Conservation (phyloP, 2,113 vertebrate genomes). For the Pelecanus crispus region DNA sequence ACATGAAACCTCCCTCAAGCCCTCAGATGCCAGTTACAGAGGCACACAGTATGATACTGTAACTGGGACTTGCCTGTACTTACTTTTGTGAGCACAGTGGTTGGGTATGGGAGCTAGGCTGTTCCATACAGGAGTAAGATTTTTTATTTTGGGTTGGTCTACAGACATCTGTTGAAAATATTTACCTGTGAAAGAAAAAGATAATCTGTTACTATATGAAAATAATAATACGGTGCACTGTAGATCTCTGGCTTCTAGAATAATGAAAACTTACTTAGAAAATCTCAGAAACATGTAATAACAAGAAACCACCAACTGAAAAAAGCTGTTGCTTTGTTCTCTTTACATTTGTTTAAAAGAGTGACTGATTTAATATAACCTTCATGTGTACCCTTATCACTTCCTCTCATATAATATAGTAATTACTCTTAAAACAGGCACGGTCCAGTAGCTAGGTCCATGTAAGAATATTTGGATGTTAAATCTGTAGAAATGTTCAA, state of each 20-base stretch:
- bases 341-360: neutral
- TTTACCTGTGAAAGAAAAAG: conserved; percentile 63
- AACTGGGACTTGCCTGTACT: conserved; percentile 35
- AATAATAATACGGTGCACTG: neutral
- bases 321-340: neutral
- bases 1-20: neutral
- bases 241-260: neutral
- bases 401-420: neutral
- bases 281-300: neutral
- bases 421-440: neutral
- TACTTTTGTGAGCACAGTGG: conserved; percentile 79
- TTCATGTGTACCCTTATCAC: neutral
- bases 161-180: conserved; percentile 64
- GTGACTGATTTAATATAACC: neutral
- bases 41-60: neutral
- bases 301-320: neutral
- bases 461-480: neutral
- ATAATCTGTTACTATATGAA: neutral
- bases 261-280: neutral
- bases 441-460: neutral
- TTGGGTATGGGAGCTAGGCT: conserved; percentile 74
- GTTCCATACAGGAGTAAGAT: conserved; percentile 61
- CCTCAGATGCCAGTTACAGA: neutral
- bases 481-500: neutral
- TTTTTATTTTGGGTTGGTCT: conserved; percentile 67